Percentiles rank a stretch among this genome's conserved stretches.
Evolutionary conservation across 2,888 invertebrate genomes (phyloP).

Genomic region (Tipula unca): DNA sequence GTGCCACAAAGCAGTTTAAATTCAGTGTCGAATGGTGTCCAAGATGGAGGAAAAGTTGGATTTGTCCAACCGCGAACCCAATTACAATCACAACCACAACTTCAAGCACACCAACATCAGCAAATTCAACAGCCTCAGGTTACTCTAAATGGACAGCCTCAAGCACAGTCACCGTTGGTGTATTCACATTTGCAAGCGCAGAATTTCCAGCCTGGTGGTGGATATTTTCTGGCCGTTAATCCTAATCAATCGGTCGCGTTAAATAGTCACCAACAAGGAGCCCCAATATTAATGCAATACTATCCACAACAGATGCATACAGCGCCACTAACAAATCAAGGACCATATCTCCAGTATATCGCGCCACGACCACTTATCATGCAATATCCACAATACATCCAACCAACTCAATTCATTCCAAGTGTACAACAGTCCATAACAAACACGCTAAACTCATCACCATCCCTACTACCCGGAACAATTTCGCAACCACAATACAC

Average conservation of each 20-base stretch:
- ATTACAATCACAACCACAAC: neutral
- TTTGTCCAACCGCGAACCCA: neutral
- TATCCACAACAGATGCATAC: neutral
- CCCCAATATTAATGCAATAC: neutral
- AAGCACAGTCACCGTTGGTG: neutral
- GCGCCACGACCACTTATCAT: neutral
- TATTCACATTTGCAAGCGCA: neutral
- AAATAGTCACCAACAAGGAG: neutral
- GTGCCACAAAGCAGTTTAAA: neutral
- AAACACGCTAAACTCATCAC: neutral
- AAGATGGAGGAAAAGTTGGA: neutral
- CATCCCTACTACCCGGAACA: neutral
- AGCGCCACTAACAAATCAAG: neutral
- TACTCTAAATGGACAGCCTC: neutral
- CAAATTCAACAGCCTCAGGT: conserved; percentile 9
- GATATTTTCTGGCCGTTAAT: neutral
- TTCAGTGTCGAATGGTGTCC: neutral
- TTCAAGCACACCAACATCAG: neutral
- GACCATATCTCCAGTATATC: neutral
- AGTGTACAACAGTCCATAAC: neutral
- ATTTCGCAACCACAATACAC: neutral
- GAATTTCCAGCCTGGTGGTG: neutral
- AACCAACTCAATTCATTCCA: neutral
- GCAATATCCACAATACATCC: neutral
- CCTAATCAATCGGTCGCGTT: neutral